Evolutionary conservation across 2,113 vertebrate species (phyloP), one percentile per base, ranked within the genome.

Genomic region (Mesitornis unicolor): DNA sequence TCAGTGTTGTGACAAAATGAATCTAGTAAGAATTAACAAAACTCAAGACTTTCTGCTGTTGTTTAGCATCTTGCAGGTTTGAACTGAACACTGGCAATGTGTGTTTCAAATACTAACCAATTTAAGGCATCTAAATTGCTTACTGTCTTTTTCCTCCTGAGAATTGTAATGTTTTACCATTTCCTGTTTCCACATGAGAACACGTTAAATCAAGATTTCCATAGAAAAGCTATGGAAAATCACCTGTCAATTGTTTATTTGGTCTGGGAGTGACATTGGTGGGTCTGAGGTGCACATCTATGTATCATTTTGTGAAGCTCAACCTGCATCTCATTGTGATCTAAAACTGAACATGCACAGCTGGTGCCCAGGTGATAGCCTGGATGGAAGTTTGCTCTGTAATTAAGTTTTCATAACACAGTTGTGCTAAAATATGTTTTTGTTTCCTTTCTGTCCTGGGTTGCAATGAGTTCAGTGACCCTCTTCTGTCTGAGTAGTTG

Each of bases 321-420:
- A 71, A 1, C 83, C 73, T 90, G 68, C 65, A 68, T 89, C 69
- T 87, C 85, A 68, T 0, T 90, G 76, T 53, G 65, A 68, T 82
- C 35, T 33, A 79, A 82, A 83, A 73, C 21, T 0, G 0, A 40
- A 73, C 31, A 42, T 50, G 73, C 76, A 78, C 92, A 96, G 92
- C 92, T 96, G 86, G 88, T 84, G 53, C 61, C 86, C 80, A 93
- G 82, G 89, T 95, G 94, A 90, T 78, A 81, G 81, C 87, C 75
- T 85, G 54, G 70, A 56, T 82, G 73, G 82, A 89, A 89, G 84
- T 93, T 92, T 89, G 53, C 76, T 87, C 88, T 63, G 60, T 95
- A 95, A 96, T 95, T 92, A 95, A 93, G 90, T 94, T 96, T 96
- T 94, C 76, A 11, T 90, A 78, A 43, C 51, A 47, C 31, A 87